Conservation (phyloP, 2,797 vertebrate species). For the Liparis tanakae region DNA sequence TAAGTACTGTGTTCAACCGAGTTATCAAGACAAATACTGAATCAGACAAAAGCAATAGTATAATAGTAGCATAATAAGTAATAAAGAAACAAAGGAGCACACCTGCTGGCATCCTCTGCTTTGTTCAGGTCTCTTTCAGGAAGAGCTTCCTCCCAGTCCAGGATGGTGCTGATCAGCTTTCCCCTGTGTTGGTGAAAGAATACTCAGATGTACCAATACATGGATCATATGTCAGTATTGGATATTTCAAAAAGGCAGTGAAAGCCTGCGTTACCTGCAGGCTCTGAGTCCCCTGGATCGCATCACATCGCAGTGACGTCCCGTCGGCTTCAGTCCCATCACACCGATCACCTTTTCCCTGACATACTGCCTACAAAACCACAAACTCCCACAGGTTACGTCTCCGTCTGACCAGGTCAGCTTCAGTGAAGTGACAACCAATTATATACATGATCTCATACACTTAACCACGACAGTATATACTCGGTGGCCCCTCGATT, state of each 20-base stretch:
- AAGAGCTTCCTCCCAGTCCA: conserved; percentile 97
- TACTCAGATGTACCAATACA: not conserved
- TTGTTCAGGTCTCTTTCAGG: conserved; percentile 90
- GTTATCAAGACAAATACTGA: not conserved
- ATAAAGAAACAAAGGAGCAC: conserved; percentile 6
- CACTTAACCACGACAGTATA: not conserved
- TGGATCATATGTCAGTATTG: not conserved
- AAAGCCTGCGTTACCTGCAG: conserved; percentile 86
- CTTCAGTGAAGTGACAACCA: not conserved
- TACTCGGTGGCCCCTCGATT: not conserved
- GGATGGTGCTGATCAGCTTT: conserved; percentile 92
- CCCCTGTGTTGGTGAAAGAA: conserved; percentile 80
- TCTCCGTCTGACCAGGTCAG: not conserved
- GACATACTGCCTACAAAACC: conserved; percentile 89
- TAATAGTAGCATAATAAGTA: too few species aligned
- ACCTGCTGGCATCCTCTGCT: conserved; percentile 94
- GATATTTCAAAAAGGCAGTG: not conserved
- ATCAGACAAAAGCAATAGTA: not conserved
- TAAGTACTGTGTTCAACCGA: not conserved
- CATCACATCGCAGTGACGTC: conserved; percentile 89
- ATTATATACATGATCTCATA: not conserved
- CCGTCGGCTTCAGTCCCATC: conserved; percentile 97
- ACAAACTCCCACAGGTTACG: conserved; percentile 11
- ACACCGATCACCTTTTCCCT: conserved; percentile 92
- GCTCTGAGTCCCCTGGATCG: conserved; percentile 92